Conservation (phyloP, 1,140 invertebrate genomes). For the Ceratitis capitata region DNA sequence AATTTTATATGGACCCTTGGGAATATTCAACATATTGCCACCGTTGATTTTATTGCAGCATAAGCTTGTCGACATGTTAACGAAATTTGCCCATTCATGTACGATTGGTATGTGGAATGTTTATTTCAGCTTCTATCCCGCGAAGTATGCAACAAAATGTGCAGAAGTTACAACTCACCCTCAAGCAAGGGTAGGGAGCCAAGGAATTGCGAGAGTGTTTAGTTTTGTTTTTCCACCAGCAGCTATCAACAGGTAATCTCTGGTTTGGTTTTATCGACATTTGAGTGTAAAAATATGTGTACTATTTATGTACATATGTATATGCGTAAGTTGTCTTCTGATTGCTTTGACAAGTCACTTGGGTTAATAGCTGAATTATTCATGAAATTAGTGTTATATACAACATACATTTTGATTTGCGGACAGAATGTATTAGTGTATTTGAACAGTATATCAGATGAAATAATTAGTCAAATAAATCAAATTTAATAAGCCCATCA, state of each 20-base stretch:
- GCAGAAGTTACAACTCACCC: not conserved
- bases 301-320: not conserved
- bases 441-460: too few species aligned
- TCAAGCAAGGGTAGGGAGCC: not conserved
- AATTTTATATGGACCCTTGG: conserved; percentile 42
- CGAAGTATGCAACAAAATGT: not conserved
- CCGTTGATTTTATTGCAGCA: not conserved
- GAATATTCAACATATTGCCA: not conserved
- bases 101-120: not conserved
- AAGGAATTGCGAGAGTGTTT: not conserved
- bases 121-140: not conserved
- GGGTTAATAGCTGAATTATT: not conserved
- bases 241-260: conserved; percentile 2
- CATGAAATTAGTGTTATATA: not conserved
- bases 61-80: not conserved
- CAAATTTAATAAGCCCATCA: too few species aligned
- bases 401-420: too few species aligned
- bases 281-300: not conserved
- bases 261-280: not conserved
- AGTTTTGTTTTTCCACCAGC: not conserved
- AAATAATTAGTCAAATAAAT: too few species aligned
- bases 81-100: not conserved
- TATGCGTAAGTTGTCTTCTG: too few species aligned
- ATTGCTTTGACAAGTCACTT: not conserved
- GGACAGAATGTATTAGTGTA: too few species aligned